phyloP scores from a whole-genome alignment of 2,113 vertebrate species.

The Podarcis raffonei region DNA sequence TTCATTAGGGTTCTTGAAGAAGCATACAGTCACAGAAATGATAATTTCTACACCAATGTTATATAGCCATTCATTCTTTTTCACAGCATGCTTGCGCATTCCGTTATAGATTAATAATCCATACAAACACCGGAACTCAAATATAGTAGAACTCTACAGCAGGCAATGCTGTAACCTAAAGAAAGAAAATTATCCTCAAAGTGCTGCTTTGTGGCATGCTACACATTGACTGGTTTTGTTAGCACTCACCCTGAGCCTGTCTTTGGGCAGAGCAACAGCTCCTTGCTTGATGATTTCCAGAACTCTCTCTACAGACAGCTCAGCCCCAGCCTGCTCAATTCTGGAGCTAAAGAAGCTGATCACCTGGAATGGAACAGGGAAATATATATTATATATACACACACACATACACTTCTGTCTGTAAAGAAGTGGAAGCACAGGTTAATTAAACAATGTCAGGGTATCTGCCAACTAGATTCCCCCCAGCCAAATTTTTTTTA shows the following conservation, averaged over 20 bases:
- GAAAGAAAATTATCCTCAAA: neutral
- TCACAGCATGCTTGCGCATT: neutral
- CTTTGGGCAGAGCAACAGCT: conserved; percentile 91
- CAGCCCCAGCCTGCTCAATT: conserved; percentile 91
- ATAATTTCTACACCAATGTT: neutral
- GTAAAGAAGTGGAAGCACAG: conserved; percentile 12
- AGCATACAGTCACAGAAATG: neutral
- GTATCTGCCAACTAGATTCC: neutral
- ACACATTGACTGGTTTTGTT: neutral
- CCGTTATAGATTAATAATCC: neutral
- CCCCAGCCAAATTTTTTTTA: too few relatives aligned
- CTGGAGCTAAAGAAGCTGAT: conserved; percentile 95
- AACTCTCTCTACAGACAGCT: conserved; percentile 94
- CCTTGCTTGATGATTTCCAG: conserved; percentile 99
- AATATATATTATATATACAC: neutral
- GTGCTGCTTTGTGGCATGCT: neutral
- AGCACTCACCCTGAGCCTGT: conserved; percentile 90
- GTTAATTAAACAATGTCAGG: conserved; percentile 6
- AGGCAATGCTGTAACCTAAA: neutral
- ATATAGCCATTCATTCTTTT: neutral
- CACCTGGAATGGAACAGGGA: conserved; percentile 80
- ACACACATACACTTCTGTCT: too few relatives aligned
- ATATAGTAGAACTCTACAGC: neutral
- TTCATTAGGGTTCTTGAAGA: neutral
- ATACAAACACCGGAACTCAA: neutral